phyloP scores from a whole-genome alignment of 64 coral and sea anemone genomes.

The Exaiptasia diaphana region DNA sequence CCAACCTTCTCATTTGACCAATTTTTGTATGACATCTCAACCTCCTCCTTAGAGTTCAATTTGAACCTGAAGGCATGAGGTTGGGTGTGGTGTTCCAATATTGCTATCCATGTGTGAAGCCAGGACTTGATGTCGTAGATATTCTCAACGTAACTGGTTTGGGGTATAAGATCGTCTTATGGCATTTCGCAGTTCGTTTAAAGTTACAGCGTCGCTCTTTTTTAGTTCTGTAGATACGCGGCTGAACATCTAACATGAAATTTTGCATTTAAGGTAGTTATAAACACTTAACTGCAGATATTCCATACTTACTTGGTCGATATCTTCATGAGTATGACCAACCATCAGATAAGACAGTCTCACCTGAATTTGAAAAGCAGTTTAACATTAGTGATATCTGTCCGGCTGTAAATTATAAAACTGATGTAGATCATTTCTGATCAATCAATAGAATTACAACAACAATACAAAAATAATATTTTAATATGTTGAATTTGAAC shows the following conservation, averaged over 20 bases:
- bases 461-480: not conserved
- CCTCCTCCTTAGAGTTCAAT: not conserved
- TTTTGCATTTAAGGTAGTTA: too few species aligned
- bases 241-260: slow-evolving; percentile 39
- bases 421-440: not conserved
- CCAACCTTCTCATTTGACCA: not conserved
- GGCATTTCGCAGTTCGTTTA: not conserved
- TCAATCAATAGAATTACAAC: not conserved
- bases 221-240: not conserved
- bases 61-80: slow-evolving; percentile 40
- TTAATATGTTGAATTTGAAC: too few species aligned
- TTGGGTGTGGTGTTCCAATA: not conserved
- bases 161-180: not conserved
- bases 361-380: too few species aligned
- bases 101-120: not conserved
- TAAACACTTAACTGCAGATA: not conserved
- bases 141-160: not conserved
- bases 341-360: slow-evolving; percentile 2
- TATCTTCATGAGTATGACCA: slow-evolving; percentile 43
- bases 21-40: slow-evolving; percentile 20
- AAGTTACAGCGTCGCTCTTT: not conserved
- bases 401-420: too few species aligned
- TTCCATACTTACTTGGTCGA: slow-evolving; percentile 11
- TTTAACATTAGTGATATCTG: too few species aligned
- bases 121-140: slow-evolving; percentile 33